Evolutionary conservation across 1,140 invertebrate genomes (phyloP).

Genomic region (Coenobita brevimanus): DNA sequence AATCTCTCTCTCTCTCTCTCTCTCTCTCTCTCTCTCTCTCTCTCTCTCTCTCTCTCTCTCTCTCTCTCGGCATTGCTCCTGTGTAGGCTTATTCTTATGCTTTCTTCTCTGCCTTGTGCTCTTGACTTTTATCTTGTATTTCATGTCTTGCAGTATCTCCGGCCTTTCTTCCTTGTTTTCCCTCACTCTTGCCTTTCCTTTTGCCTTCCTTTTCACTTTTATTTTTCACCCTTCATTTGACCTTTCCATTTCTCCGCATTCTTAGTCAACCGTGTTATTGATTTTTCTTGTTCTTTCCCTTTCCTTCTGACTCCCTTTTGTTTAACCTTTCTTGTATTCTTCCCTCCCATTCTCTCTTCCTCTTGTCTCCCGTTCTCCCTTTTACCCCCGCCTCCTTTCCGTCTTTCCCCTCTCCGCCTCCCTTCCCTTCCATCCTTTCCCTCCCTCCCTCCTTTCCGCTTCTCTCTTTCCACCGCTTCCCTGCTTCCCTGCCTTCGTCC

Average conservation of each 20-base stretch:
- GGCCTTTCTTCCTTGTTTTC: neutral
- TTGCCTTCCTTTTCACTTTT: neutral
- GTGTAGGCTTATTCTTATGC: neutral
- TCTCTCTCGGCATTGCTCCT: too few relatives aligned
- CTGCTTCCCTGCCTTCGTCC: conserved; percentile 16
- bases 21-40: conserved; percentile 32
- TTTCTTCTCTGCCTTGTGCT: neutral
- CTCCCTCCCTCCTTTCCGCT: neutral
- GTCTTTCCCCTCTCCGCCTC: neutral
- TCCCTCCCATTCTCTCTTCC: neutral
- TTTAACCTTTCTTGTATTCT: neutral
- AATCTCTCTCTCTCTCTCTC: conserved; percentile 20
- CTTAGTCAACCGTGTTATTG: too few relatives aligned
- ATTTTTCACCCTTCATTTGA: neutral
- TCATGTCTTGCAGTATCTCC: neutral
- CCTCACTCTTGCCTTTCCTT: neutral
- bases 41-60: neutral
- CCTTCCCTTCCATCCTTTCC: neutral
- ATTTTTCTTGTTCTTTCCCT: conserved; percentile 4
- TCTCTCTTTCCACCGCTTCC: neutral
- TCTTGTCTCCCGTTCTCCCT: neutral
- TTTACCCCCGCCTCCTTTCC: neutral
- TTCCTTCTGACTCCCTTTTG: neutral
- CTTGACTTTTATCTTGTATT: too few relatives aligned
- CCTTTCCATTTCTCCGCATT: neutral